Percentiles rank a stretch among this genome's conserved stretches.
phyloP scores from a whole-genome alignment of 2,113 vertebrate species.

The Grammomys surdaster region DNA sequence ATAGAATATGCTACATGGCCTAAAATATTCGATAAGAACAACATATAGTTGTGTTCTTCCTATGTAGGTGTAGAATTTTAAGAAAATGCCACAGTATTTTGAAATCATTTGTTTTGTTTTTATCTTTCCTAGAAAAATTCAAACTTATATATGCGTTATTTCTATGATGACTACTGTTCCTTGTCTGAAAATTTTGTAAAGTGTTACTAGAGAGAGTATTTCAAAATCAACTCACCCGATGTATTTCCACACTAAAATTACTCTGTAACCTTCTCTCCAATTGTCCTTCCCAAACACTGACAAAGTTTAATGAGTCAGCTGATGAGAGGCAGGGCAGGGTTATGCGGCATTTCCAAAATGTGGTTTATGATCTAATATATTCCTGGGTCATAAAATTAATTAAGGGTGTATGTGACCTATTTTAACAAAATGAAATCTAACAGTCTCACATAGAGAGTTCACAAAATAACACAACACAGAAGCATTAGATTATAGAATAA shows the following conservation, averaged over 20 bases:
- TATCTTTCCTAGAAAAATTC: not conserved
- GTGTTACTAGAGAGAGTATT: not conserved
- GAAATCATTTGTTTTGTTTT: not conserved
- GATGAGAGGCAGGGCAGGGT: not conserved
- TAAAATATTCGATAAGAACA: not conserved
- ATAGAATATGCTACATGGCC: not conserved
- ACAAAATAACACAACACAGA: not conserved
- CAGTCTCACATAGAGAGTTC: not conserved
- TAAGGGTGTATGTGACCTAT: slow-evolving; percentile 54
- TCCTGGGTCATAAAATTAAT: slow-evolving; percentile 55
- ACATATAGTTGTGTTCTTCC: not conserved
- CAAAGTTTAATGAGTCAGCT: slow-evolving; percentile 30
- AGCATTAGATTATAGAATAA: not conserved
- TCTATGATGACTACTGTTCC: not conserved
- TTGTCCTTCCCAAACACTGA: slow-evolving; percentile 35
- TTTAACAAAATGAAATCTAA: slow-evolving; percentile 66
- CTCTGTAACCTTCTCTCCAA: not conserved
- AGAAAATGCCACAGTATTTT: not conserved
- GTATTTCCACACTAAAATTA: not conserved
- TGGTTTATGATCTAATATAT: slow-evolving; percentile 66
- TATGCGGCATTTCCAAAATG: slow-evolving; percentile 40
- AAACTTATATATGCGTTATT: not conserved
- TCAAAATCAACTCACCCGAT: not conserved
- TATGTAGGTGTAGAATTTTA: not conserved
- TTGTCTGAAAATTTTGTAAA: not conserved